Evolutionary conservation across 2,113 vertebrate genomes (phyloP).

Genomic region (Chaetura pelagica): DNA sequence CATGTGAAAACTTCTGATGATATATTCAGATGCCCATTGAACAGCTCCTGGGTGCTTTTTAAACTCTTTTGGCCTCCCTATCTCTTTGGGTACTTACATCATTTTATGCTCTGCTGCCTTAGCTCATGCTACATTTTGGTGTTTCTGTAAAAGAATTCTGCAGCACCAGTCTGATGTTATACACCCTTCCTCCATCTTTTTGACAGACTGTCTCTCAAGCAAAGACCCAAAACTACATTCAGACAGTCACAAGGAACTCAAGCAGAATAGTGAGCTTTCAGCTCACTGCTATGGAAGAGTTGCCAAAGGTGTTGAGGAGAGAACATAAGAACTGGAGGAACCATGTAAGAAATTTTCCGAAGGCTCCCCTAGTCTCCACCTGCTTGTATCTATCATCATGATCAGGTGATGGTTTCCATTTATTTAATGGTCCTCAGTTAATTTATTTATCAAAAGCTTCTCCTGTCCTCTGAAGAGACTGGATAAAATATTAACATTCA

Average conservation of each 20-base stretch:
- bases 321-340: background rate
- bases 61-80: background rate
- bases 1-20: background rate
- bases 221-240: background rate
- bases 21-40: background rate
- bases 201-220: background rate
- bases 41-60: background rate
- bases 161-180: background rate
- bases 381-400: background rate
- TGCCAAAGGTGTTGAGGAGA: background rate
- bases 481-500: background rate
- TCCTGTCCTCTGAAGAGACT: background rate
- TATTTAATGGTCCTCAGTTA: background rate
- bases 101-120: background rate
- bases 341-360: background rate
- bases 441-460: background rate
- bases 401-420: background rate
- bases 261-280: background rate
- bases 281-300: background rate
- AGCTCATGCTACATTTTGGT: fast-evolving
- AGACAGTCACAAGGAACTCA: background rate
- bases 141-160: background rate
- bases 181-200: background rate
- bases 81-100: background rate
- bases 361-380: background rate